Conservation (phyloP, 1,140 invertebrate genomes). For the Hycleus cichorii region DNA sequence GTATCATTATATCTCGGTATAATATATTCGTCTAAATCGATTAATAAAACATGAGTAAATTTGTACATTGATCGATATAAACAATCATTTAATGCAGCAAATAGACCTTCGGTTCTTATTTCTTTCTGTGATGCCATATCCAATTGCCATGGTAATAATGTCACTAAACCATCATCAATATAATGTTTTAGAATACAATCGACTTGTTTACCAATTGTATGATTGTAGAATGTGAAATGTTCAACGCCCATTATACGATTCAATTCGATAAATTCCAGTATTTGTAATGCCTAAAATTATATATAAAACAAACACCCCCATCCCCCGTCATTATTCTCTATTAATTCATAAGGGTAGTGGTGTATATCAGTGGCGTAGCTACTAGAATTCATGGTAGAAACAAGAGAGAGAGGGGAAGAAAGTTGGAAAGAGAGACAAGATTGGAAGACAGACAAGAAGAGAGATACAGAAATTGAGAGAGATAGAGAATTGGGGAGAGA, state of each 20-base stretch:
- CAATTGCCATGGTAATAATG: conserved; percentile 81
- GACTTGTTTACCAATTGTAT: conserved; percentile 73
- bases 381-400: too few species aligned
- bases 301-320: too few species aligned
- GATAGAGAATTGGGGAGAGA: too few species aligned
- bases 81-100: conserved; percentile 90
- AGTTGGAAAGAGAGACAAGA: too few species aligned
- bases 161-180: conserved; percentile 55
- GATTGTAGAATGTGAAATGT: conserved; percentile 90
- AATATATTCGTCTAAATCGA: conserved; percentile 89
- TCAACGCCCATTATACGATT: conserved; percentile 78
- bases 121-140: conserved; percentile 84
- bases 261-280: conserved; percentile 89
- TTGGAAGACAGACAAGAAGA: too few species aligned
- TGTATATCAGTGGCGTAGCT: too few species aligned
- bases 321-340: too few species aligned
- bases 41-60: conserved; percentile 72
- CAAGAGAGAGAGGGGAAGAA: too few species aligned
- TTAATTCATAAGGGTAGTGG: too few species aligned
- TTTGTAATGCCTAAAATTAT: conserved; percentile 56
- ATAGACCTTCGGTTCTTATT: conserved; percentile 85
- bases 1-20: conserved; percentile 71
- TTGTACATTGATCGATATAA: conserved; percentile 81
- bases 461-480: too few species aligned
- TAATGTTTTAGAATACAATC: conserved; percentile 57